Base-by-base conservation (phyloP, 2,113 vertebrate genomes). In the Azemiops feae region DNA sequence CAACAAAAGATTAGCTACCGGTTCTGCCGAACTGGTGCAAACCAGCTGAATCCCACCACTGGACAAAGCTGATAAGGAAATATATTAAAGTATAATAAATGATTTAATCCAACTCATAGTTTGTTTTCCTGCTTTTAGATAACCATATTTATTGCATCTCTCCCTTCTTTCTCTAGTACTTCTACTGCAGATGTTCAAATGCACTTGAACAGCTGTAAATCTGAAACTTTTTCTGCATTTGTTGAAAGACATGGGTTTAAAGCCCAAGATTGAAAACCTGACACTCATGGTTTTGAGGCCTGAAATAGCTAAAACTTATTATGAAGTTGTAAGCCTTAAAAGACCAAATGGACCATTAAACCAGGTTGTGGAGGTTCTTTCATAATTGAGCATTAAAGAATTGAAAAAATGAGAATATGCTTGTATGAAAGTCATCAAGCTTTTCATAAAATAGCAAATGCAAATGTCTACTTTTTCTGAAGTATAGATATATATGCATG, bases 81-180 rank as follows among this genome's bases (percentile, higher is more conserved):
- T 3, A 25, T 57, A 30, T 89, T 55, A 93, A 93, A 87, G 92
- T 92, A 85, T 39, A 34, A 53, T n/a, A 55, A 92, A 50, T 54
- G 30, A 45, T 50, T 47, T 90, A 92, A 3, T 30, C n/a, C 25
- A 53, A 10, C 20, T 25, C 47, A 25, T 45, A 39, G 1, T 55
- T 54, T 43, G 50, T 5, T 34, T 85, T 5, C 20, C 30, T 39
- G n/a, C n/a, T 25, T 22, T 34, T 22, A 64, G 9, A 39, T 74
- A 14, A 58, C 23, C 12, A 34, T 69, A 20, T 39, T 74, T 90
- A 57, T 50, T 90, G 58, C 27, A 43, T 30, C 81, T 91, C 23
- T 85, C 43, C 54, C 2, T 74, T 39, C 45, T 81, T 54, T 54
- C n/a, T 30, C 20, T 53, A 85, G 52, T 57, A 27, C 12, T 27